These are phyloP conservation scores for Kuschelorhynchus macadamiae DNA, from an alignment of 2,888 invertebrate species.

Conservation along the genomic window DNA sequence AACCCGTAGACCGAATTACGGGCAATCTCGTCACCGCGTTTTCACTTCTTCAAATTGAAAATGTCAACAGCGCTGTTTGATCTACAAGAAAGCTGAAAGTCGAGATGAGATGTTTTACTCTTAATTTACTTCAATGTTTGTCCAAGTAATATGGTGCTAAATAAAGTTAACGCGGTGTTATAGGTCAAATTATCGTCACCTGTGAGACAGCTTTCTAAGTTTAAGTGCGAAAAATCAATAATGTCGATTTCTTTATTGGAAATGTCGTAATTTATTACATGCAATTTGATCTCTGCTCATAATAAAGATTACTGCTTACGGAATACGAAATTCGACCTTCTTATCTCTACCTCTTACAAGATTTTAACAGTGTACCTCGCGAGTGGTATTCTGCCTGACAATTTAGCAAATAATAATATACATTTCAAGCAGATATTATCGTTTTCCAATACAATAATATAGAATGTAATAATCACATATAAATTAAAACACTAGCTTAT, in stretches of 20 bases:
- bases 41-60: constrained; percentile 46
- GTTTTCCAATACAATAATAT: too few relatives aligned
- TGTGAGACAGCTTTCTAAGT: constrained; percentile 37
- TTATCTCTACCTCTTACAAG: too few relatives aligned
- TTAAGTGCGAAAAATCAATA: constrained; percentile 17
- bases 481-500: too few relatives aligned
- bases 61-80: constrained; percentile 46
- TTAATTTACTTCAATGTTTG: constrained; percentile 47
- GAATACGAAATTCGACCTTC: too few relatives aligned
- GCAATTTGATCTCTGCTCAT: too few relatives aligned
- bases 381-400: too few relatives aligned
- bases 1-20: too few relatives aligned
- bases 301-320: too few relatives aligned
- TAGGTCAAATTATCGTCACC: constrained; percentile 41
- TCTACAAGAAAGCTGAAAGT: constrained; percentile 47
- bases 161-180: constrained; percentile 43
- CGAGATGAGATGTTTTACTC: constrained; percentile 18
- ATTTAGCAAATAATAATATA: too few relatives aligned
- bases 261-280: constrained; percentile 14
- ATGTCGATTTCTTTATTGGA: constrained; percentile 33
- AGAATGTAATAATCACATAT: too few relatives aligned
- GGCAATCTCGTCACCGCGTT: constrained; percentile 5
- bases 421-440: too few relatives aligned
- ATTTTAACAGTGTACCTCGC: too few relatives aligned
- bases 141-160: constrained; percentile 45